Percentiles rank a stretch among this genome's conserved stretches.
Evolutionary conservation across 2,113 vertebrate genomes (phyloP).

Genomic region (Rattus norvegicus): DNA sequence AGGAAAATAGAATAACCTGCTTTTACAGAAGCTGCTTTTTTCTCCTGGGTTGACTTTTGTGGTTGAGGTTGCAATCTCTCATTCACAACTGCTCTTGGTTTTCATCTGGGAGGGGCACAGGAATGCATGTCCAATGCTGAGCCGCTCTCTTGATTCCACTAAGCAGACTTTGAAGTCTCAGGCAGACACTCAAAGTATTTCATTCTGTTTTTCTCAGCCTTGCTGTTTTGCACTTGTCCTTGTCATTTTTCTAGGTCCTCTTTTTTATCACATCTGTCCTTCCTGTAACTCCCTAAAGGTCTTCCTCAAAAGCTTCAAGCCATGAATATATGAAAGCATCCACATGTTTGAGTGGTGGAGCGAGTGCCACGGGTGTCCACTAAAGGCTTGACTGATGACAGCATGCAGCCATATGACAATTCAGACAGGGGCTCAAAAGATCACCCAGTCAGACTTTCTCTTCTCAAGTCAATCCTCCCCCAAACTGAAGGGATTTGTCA

Average conservation of each 20-base stretch:
- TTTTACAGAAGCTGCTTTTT: not conserved
- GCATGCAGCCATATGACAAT: not conserved
- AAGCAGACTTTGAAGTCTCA: not conserved
- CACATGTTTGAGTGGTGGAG: too few species aligned
- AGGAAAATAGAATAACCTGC: not conserved
- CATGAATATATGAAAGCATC: not conserved
- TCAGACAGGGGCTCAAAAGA: constrained; percentile 19
- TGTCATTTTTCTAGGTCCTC: not conserved
- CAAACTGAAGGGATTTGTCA: constrained; percentile 49
- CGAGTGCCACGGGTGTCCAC: not conserved
- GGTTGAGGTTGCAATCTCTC: not conserved
- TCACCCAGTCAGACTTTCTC: constrained; percentile 45
- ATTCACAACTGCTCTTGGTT: not conserved
- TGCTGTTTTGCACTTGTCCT: not conserved
- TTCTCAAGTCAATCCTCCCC: constrained; percentile 12
- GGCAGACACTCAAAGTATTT: not conserved
- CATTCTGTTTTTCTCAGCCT: not conserved
- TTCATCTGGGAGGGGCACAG: not conserved
- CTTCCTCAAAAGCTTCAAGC: not conserved
- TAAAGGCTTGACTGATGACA: not conserved
- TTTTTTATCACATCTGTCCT: not conserved
- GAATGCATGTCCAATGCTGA: not conserved
- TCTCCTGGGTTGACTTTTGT: not conserved
- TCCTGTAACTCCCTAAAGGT: not conserved
- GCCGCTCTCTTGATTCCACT: not conserved